Evolutionary conservation across 2,113 vertebrate species (phyloP).

Genomic region (Athene noctua): DNA sequence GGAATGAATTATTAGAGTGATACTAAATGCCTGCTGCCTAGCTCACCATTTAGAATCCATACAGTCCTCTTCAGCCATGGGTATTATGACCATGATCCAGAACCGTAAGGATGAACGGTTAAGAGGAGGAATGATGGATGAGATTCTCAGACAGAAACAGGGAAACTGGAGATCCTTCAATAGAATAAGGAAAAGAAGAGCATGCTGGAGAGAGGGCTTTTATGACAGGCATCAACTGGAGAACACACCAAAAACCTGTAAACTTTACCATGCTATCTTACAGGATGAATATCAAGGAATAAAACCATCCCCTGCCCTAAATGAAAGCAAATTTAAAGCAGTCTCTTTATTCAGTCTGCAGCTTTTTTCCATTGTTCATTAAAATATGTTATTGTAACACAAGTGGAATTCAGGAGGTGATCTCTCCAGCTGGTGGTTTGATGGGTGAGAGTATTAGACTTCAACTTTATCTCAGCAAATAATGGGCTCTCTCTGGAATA

Average conservation of each 20-base stretch:
- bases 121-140: not conserved
- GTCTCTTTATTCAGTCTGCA: constrained; percentile 59
- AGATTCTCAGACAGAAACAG: not conserved
- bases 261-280: constrained; percentile 22
- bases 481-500: constrained; percentile 53
- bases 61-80: not conserved
- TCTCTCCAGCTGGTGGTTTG: not conserved
- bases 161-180: not conserved
- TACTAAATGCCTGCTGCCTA: fast-evolving
- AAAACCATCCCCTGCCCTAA: not conserved
- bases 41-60: not conserved
- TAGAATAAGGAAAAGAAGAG: not conserved
- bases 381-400: constrained; percentile 55
- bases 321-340: not conserved
- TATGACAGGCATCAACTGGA: not conserved
- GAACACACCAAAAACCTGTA: not conserved
- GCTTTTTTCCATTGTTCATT: constrained; percentile 58
- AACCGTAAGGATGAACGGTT: not conserved
- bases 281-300: not conserved
- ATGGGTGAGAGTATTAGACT: constrained; percentile 42
- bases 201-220: not conserved
- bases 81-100: not conserved
- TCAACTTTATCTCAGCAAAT: constrained; percentile 46
- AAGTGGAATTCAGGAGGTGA: constrained; percentile 40
- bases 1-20: not conserved